Evolutionary conservation across 2,888 invertebrate species (phyloP), one percentile per base, ranked within the genome.

Genomic region (Epinotia demarniana): DNA sequence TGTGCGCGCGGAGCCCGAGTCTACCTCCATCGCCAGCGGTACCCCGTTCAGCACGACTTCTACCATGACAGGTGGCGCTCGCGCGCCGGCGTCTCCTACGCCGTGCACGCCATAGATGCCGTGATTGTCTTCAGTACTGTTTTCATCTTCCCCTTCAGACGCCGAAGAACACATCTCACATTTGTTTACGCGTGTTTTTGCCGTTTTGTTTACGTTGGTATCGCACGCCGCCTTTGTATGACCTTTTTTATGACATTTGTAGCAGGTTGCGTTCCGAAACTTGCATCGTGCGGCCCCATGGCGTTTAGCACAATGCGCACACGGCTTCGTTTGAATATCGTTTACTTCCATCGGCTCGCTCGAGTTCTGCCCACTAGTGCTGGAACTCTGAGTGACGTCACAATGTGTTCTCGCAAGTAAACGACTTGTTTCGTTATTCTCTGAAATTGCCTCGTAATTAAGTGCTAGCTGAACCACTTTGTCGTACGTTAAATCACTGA

Each of bases 281-380:
- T 39, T 62, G 16, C 39, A 62, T 33, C 62, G 39, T 16, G 23
- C 23, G 2, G 23, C 23, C 23, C 3, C n/a, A n/a, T n/a, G n/a
- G n/a, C n/a, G 27, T 62, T 62, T 62, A 39, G 62, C 39, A n/a
- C 62, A 62, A 39, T 62, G 62, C n/a, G 39, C 62, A 33, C 62
- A 64, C 23, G 18, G 49, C 49, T 64, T 64, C 19, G 46, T n/a
- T 23, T 49, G 49, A 13, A 64, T 64, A 18, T 43, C 64, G 64
- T 64, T 64, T 23, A 64, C 64, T 12, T 64, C 64, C 64, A 64
- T 64, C 49, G 64, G 64, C 49, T 64, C 64, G 16, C 64, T 64
- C 64, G 49, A 13, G 19, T 62, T 39, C 62, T 33, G 4, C 11
- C 62, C 16, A 53, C n/a, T 62, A 33, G 43, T 39, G 62, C 62